Evolutionary conservation across 2,113 vertebrate genomes (phyloP).

Genomic region (Jacana jacana): DNA sequence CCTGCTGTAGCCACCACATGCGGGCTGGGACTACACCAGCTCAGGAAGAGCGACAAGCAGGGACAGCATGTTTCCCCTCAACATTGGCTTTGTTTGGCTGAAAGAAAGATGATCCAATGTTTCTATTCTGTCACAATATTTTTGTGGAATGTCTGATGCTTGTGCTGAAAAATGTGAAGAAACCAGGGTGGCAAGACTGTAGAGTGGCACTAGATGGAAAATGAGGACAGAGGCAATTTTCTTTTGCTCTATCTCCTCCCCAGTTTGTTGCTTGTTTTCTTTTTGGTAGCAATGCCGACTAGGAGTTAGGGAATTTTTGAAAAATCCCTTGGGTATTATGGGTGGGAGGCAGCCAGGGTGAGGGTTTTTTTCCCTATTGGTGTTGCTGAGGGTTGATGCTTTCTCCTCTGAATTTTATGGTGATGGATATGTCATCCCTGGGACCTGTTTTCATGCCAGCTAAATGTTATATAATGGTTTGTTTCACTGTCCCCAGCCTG

Average conservation of each 20-base stretch:
- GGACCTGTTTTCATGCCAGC: neutral
- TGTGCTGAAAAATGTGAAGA: neutral
- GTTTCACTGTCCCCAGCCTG: slow-evolving; percentile 17
- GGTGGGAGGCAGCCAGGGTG: neutral
- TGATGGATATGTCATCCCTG: neutral
- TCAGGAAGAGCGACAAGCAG: neutral
- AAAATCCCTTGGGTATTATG: rapidly evolving
- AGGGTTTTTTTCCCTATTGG: neutral
- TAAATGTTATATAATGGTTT: neutral
- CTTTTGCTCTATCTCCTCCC: neutral
- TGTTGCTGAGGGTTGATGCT: neutral
- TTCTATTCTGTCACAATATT: neutral
- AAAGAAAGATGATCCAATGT: neutral
- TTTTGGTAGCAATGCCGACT: neutral
- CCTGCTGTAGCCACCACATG: rapidly evolving
- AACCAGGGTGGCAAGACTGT: neutral
- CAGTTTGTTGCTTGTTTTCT: neutral
- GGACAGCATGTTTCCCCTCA: neutral
- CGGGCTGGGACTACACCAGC: neutral
- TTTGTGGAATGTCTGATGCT: neutral
- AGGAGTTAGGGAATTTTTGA: neutral
- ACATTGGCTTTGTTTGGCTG: rapidly evolving
- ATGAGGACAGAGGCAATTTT: neutral
- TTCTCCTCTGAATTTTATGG: neutral
- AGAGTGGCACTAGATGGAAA: neutral